Evolutionary conservation across 2,888 invertebrate genomes (phyloP), one percentile per base, ranked within the genome.

Genomic region (Deilephila elpenor): DNA sequence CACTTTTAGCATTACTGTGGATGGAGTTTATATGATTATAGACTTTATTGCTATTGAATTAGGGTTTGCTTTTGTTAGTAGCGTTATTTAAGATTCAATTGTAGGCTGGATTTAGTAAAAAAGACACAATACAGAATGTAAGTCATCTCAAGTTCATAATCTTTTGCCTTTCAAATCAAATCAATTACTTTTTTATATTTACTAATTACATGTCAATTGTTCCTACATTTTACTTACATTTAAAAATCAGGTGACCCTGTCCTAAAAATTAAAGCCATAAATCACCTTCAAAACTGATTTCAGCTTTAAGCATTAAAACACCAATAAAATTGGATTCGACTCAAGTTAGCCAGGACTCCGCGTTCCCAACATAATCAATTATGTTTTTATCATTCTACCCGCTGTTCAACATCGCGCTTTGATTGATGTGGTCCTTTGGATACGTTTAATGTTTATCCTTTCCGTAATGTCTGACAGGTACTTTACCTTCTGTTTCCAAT

Each of bases 281-380:
- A 17, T 19, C 6, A 32, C 32, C 61, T 29, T 17, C 14, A 19
- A 32, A 29, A 61, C 60, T 6, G 14, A 17, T 0, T 19, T 32
- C 19, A 56, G 56, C 19, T 6, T n/a, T 17, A 56, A 56, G 56
- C 56, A n/a, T 56, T 56, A 56, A 56, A 56, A 56, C 56, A 61
- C 61, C n/a, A 37, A 37, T 62, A 44, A 67, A 67, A 71, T 71
- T 59, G 8, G 32, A 67, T 34, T n/a, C 56, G 5, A 62, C 25
- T 25, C 51, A 51, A 44, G 17, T 51, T 51, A 14, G 44, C 67
- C 67, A 25, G 25, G 25, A 19, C 14, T 56, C 32, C 71, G 60
- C 74, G 83, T 85, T 91, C 91, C 91, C 91, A 62, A 19, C 92
- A 88, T 88, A 92, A 93, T 94, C 93, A 93, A 93, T 93, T 91